Evolutionary conservation across 2,888 invertebrate species (phyloP), one percentile per base, ranked within the genome.

Genomic region (Saturnia japonica): DNA sequence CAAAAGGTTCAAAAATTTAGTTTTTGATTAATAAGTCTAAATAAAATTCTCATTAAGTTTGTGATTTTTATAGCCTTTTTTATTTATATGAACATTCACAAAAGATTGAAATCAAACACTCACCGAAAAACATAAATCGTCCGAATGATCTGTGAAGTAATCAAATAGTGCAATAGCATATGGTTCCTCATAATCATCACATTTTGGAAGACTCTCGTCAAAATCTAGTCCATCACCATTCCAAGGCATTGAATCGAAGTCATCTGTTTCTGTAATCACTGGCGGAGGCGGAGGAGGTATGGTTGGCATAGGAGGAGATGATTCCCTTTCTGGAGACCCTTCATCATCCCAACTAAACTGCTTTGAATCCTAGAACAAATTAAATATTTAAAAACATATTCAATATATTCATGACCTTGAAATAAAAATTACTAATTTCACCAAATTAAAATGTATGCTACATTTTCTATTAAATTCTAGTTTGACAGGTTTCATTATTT

Each of bases 61-160:
- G 16, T 16, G 16, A 14, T 19, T 19, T 47, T 16, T 47, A 47
- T 47, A 47, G 6, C 19, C 47, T 11, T 22, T 11, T 22, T 54
- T 54, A n/a, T 22, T 22, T 22, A 54, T 16, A 19, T 47, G 19
- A 64, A 14, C n/a, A 42, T 4, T 2, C 19, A 28, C 28, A 45
- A 60, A 12, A 47, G 28, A 28, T 40, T 66, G 28, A 57, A 68
- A 71, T 54, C 25, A 72, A 70, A 64, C 73, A 93, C 95, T 95
- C 85, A 97, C 97, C 90, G 96, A 96, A 86, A 98, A 96, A 76
- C 95, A 94, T 74, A 98, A 95, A 94, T 98, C 98, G 78, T 96
- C 97, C 22, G 95, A 93, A 81, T 97, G 97, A 19, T 95, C 94
- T 19, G 96, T 96, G 74, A 95, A 94, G 83, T 97, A 98, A 88